Conservation (phyloP, 1,140 invertebrate species). For the Thaumetopoea pityocampa region DNA sequence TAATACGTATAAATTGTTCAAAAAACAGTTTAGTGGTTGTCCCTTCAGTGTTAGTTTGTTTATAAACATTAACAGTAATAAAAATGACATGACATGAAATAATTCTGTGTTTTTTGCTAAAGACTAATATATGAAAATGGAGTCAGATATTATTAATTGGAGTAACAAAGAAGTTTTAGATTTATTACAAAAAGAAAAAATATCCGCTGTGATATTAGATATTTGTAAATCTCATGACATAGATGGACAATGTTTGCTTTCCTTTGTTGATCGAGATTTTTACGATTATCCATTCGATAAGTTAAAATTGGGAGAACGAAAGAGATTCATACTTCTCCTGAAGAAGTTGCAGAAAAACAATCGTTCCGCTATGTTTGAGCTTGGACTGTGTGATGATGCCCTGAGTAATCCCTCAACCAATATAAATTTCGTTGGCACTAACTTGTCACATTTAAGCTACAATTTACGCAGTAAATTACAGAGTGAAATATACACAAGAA, state of each 20-base stretch:
- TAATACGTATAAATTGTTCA: too few relatives aligned
- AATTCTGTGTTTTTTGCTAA: slow-evolving; percentile 6
- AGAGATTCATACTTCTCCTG: slow-evolving; percentile 62
- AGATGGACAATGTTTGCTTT: slow-evolving; percentile 66
- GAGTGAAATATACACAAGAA: slow-evolving; percentile 47
- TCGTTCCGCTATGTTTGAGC: slow-evolving; percentile 60
- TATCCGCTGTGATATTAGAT: slow-evolving; percentile 56
- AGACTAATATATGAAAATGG: slow-evolving; percentile 44
- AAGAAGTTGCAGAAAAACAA: slow-evolving; percentile 69
- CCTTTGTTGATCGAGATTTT: slow-evolving; percentile 68
- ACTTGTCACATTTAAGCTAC: slow-evolving; percentile 70
- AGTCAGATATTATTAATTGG: slow-evolving; percentile 66
- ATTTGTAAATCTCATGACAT: slow-evolving; percentile 63
- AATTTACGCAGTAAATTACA: slow-evolving; percentile 63
- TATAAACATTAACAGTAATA: slow-evolving; percentile 17
- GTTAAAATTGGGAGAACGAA: slow-evolving; percentile 63
- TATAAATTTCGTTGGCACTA: slow-evolving; percentile 70
- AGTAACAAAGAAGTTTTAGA: slow-evolving; percentile 70
- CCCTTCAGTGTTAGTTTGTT: slow-evolving; percentile 19
- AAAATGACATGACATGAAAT: slow-evolving; percentile 16
- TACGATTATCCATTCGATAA: slow-evolving; percentile 68
- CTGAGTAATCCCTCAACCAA: slow-evolving; percentile 59
- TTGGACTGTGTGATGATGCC: slow-evolving; percentile 61
- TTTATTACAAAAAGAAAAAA: slow-evolving; percentile 70
- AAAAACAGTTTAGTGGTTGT: slow-evolving; percentile 16